Evolutionary conservation across 2,797 vertebrate species (phyloP).

Genomic region (Pseudochirops cupreus): DNA sequence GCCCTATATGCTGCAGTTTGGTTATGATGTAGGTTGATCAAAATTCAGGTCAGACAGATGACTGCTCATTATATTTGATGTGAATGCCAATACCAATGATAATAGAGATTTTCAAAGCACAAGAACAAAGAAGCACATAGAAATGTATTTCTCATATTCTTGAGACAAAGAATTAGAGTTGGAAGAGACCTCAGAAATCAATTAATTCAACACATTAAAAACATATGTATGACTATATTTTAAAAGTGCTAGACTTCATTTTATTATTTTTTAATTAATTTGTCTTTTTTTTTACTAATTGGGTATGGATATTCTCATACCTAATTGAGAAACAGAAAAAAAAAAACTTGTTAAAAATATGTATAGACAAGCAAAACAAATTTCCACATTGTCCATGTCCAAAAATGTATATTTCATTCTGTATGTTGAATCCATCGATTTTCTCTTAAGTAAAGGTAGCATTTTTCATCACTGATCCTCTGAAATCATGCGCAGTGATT

Average conservation of each 20-base stretch:
- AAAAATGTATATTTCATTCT: not conserved
- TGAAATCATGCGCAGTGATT: not conserved
- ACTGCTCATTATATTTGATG: rapidly evolving
- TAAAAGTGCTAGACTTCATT: not conserved
- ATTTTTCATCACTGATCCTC: not conserved
- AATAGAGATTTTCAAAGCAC: not conserved
- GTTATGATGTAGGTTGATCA: not conserved
- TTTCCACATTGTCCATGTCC: not conserved
- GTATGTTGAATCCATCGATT: not conserved
- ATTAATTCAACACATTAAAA: not conserved
- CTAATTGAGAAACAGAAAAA: not conserved
- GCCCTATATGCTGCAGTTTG: not conserved
- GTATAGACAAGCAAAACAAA: not conserved
- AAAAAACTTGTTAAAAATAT: not conserved
- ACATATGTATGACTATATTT: not conserved
- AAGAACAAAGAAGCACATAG: not conserved
- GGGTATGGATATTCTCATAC: too few relatives aligned
- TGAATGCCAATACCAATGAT: not conserved
- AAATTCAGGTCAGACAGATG: not conserved
- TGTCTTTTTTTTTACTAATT: not conserved
- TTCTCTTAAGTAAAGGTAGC: not conserved
- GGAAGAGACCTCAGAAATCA: not conserved
- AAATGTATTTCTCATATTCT: not conserved
- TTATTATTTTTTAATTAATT: not conserved
- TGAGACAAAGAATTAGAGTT: not conserved